Evolutionary conservation across 2,113 vertebrate genomes (phyloP).

Genomic region (Neodon shergylaensis): DNA sequence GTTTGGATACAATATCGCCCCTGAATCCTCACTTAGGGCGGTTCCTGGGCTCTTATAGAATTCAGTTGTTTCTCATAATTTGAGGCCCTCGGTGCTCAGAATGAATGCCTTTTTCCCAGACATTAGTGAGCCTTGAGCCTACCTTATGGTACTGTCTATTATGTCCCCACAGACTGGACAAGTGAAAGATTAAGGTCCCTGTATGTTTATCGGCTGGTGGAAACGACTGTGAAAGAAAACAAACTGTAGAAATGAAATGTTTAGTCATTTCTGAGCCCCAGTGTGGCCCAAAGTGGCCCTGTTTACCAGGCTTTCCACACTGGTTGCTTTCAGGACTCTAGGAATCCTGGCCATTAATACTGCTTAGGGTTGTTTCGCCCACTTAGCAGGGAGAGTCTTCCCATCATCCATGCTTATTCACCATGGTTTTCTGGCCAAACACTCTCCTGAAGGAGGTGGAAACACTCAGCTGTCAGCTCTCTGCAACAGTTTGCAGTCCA

Average conservation of each 20-base stretch:
- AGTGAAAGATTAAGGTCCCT: neutral
- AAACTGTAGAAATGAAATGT: neutral
- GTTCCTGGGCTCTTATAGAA: neutral
- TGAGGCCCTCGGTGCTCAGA: neutral
- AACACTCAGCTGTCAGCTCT: neutral
- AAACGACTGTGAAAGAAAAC: slow-evolving; percentile 21
- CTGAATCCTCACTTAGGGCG: neutral
- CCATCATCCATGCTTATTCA: neutral
- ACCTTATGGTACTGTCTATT: neutral
- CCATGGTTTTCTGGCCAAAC: neutral
- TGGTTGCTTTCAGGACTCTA: slow-evolving; percentile 29
- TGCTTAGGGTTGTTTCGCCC: neutral
- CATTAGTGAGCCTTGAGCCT: neutral
- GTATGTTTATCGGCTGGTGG: neutral
- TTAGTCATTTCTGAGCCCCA: neutral
- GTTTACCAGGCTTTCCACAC: neutral
- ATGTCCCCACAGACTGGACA: neutral
- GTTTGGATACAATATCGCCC: neutral
- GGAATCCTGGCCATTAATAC: neutral
- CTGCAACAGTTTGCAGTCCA: neutral
- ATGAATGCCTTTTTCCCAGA: neutral
- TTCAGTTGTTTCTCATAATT: neutral
- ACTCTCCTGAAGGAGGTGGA: neutral
- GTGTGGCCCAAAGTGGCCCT: neutral
- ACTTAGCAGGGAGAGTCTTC: neutral